phyloP scores from a whole-genome alignment of 92 coral and sea anemone species.

The Epizoanthus ramosus region DNA sequence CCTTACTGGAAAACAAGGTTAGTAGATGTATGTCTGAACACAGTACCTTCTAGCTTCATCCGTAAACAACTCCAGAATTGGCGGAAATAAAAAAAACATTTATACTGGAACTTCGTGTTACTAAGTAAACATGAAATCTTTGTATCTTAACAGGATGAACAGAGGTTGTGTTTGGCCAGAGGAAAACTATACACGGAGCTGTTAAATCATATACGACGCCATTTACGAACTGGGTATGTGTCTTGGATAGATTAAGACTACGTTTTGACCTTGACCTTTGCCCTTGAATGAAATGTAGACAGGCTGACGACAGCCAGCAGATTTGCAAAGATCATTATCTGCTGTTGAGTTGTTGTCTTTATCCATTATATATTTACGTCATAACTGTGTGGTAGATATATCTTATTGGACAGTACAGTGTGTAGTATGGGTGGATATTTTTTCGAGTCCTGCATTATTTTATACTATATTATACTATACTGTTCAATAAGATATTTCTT shows the following conservation, averaged over 20 bases:
- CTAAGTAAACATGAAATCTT: too few species aligned
- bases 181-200: slow-evolving; percentile 20
- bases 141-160: slow-evolving; percentile 15
- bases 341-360: background rate
- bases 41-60: too few species aligned
- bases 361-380: slow-evolving; percentile 13
- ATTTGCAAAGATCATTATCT: background rate
- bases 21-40: slow-evolving; percentile 9
- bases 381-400: background rate
- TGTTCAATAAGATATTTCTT: too few species aligned
- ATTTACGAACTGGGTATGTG: slow-evolving; percentile 34
- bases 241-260: background rate
- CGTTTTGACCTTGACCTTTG: too few species aligned
- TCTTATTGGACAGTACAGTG: too few species aligned
- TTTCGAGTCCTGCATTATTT: too few species aligned
- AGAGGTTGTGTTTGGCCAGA: slow-evolving; percentile 14
- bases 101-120: too few species aligned
- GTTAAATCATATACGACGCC: slow-evolving; percentile 22
- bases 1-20: slow-evolving; percentile 52
- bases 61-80: too few species aligned
- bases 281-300: background rate
- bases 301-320: too few species aligned
- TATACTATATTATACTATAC: too few species aligned
- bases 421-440: too few species aligned
- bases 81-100: too few species aligned